Conservation (phyloP, 2,888 invertebrate genomes). For the Cremastinae sp. region DNA sequence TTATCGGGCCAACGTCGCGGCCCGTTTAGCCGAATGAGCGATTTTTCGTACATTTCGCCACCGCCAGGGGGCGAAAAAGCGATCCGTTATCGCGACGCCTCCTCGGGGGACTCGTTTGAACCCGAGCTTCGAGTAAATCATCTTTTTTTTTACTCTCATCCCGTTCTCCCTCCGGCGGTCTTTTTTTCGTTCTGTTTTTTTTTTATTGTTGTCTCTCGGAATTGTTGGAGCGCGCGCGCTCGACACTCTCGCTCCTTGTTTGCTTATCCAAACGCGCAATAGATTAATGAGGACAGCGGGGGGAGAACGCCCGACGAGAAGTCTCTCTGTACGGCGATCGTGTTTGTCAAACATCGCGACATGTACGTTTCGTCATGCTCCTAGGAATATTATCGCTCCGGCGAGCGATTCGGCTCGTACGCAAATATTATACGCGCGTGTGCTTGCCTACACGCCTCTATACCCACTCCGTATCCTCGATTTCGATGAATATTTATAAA, state of each 20-base stretch:
- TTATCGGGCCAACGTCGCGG: conserved; percentile 27
- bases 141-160: conserved; percentile 34
- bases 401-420: neutral
- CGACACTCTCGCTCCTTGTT: conserved; percentile 14
- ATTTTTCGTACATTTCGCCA: conserved; percentile 10
- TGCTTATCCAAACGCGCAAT: conserved; percentile 44
- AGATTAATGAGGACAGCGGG: conserved; percentile 16
- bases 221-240: conserved; percentile 9
- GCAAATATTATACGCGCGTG: neutral
- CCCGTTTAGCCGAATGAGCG: neutral
- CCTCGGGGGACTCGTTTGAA: conserved; percentile 17
- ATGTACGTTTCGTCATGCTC: neutral
- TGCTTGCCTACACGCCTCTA: conserved; percentile 1
- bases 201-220: neutral
- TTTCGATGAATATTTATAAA: conserved; percentile 50
- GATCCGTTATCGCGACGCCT: conserved; percentile 5
- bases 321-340: neutral
- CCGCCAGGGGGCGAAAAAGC: neutral
- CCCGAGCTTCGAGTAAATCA: conserved; percentile 46
- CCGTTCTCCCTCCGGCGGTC: neutral
- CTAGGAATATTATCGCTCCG: conserved; percentile 9
- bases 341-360: conserved; percentile 24
- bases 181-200: neutral
- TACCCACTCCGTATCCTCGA: neutral
- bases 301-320: neutral